Evolutionary conservation across 2,797 vertebrate genomes (phyloP).

Genomic region (Pogonophryne albipinna): DNA sequence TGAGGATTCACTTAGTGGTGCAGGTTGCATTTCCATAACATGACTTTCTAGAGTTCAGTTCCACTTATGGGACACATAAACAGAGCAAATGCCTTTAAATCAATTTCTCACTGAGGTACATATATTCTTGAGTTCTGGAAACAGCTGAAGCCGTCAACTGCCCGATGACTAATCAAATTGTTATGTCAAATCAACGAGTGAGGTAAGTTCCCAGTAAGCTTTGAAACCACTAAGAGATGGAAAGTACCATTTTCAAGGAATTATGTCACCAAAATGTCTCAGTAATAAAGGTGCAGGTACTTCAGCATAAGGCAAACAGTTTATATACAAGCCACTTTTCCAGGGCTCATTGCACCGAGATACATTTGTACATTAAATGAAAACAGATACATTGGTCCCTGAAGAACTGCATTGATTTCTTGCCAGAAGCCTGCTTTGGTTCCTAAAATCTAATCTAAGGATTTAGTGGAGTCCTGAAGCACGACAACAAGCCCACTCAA

Average conservation of each 20-base stretch:
- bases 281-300: slow-evolving; percentile 60
- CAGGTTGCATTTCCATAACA: slow-evolving; percentile 72
- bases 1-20: slow-evolving; percentile 70
- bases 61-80: slow-evolving; percentile 65
- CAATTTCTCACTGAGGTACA: slow-evolving; percentile 47
- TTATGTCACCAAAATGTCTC: slow-evolving; percentile 50
- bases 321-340: slow-evolving; percentile 58
- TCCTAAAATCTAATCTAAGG: slow-evolving; percentile 74
- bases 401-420: slow-evolving; percentile 72
- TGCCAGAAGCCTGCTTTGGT: slow-evolving; percentile 65
- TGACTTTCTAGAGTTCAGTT: slow-evolving; percentile 53
- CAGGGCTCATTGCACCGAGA: slow-evolving; percentile 64
- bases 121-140: slow-evolving; percentile 35
- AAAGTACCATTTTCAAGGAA: slow-evolving; percentile 46
- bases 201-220: slow-evolving; percentile 48
- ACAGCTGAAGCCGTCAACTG: slow-evolving; percentile 53
- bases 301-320: slow-evolving; percentile 51
- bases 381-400: slow-evolving; percentile 74
- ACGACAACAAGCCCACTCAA: slow-evolving; percentile 52
- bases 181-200: slow-evolving; percentile 51
- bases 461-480: slow-evolving; percentile 63
- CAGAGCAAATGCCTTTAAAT: slow-evolving; percentile 60
- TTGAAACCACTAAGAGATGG: slow-evolving; percentile 26
- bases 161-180: slow-evolving; percentile 42
- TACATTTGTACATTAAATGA: slow-evolving; percentile 75